phyloP scores from a whole-genome alignment of 2,113 vertebrate species.

The Saiga tatarica region DNA sequence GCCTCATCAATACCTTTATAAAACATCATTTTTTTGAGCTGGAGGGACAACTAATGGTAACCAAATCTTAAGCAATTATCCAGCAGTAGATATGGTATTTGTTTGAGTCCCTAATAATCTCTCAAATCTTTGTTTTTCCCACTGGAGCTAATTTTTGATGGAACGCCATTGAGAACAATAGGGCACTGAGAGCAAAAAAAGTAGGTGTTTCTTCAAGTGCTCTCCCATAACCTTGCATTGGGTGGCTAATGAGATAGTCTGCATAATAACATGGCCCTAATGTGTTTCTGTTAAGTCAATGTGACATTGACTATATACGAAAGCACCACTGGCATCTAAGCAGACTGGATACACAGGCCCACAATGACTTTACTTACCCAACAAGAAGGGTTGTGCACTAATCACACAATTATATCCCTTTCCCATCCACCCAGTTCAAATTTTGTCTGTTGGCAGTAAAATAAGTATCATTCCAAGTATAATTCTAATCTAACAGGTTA shows the following conservation, averaged over 20 bases:
- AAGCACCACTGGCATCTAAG: conserved; percentile 43
- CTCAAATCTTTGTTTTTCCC: conserved; percentile 31
- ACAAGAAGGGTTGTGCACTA: conserved; percentile 49
- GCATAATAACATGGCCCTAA: conserved; percentile 68
- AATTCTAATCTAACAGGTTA: conserved; percentile 52
- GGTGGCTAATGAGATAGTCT: conserved; percentile 72
- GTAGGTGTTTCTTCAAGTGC: conserved; percentile 49
- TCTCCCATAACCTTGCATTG: not conserved
- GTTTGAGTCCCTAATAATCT: not conserved
- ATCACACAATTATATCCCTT: conserved; percentile 69
- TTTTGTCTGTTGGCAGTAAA: conserved; percentile 65
- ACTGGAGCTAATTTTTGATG: conserved; percentile 47
- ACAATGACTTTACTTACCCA: conserved; percentile 36
- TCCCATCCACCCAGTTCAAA: conserved; percentile 32
- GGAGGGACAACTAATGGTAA: not conserved
- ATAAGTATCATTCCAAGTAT: conserved; percentile 40
- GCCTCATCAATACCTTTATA: conserved; percentile 38
- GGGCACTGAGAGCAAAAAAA: conserved; percentile 53
- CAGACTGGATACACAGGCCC: not conserved
- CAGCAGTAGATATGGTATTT: not conserved
- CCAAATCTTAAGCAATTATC: conserved; percentile 35
- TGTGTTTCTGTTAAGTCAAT: conserved; percentile 73
- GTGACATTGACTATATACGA: conserved; percentile 54
- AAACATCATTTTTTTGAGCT: not conserved
- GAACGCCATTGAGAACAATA: conserved; percentile 42